A percentile compares a stretch with the other conserved stretches of the same genome.
Evolutionary conservation across 1,140 invertebrate species (phyloP).

Genomic region (Conus betulinus): DNA sequence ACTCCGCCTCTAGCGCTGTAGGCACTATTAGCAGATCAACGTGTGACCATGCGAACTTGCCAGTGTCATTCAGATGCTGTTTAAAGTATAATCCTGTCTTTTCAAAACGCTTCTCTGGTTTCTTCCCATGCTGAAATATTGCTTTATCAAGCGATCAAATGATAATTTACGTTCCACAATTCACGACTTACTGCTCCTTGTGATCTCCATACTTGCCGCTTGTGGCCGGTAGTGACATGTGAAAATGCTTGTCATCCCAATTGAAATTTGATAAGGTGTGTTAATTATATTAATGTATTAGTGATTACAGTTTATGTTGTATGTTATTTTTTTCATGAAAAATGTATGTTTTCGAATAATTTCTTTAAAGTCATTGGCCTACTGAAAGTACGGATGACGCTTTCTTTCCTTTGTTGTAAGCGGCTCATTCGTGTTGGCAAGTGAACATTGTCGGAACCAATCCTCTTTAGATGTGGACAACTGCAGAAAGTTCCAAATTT

Average conservation of each 20-base stretch:
- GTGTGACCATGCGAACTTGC: too few relatives aligned
- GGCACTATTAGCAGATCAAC: not conserved
- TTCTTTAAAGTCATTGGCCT: not conserved
- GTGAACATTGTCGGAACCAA: not conserved
- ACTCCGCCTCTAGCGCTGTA: too few relatives aligned
- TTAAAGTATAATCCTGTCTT: not conserved
- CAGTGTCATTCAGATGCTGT: not conserved
- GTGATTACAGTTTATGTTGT: too few relatives aligned
- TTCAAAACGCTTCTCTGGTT: not conserved
- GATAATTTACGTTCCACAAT: not conserved
- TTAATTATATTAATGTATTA: not conserved
- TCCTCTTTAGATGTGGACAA: too few relatives aligned
- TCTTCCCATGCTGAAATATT: not conserved
- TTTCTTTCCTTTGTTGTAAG: not conserved
- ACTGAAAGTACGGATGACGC: not conserved
- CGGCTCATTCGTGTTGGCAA: not conserved
- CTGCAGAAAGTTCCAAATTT: too few relatives aligned
- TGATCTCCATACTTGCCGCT: constrained; percentile 36
- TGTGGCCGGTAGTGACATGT: not conserved
- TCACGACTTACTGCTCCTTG: constrained; percentile 20
- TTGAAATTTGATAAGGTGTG: not conserved
- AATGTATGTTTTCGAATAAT: not conserved
- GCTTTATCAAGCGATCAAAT: not conserved
- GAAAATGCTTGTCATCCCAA: constrained; percentile 4
- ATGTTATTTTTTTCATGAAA: not conserved